Base-by-base conservation (phyloP, 2,113 vertebrate genomes). In the Xyrauchen texanus region DNA sequence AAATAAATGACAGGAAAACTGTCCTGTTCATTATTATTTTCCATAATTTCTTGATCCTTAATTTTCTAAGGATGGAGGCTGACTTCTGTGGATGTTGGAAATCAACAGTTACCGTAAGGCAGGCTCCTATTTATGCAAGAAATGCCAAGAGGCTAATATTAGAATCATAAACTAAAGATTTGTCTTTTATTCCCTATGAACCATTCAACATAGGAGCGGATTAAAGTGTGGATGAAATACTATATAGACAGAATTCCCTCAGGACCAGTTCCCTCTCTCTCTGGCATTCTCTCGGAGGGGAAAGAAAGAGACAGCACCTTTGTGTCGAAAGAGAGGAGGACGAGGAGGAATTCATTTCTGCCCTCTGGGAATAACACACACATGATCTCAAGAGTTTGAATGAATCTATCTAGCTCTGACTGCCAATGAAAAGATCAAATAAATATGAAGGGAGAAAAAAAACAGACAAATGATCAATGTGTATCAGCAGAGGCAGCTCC, bases 211-310 rank as follows among this genome's bases (percentile, higher is more conserved):
- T 92, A 93, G 93, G 92, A 88, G 89, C 89, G 92, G 91, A 93
- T 94, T 94, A 92, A 93, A 93, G 92, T 84, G 90, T 66, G 90
- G 90, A 93, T 92, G 92, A 93, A 93, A 92, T 91, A 90, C 90
- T 91, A 93, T 91, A 92, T 90, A 92, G 92, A 87, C 91, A 89
- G 87, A 88, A 93, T 92, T 88, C 92, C 93, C 93, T 90, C 89
- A 87, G 93, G 93, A 92, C 86, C 85, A 88, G 88, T 90, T 90
- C 88, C 90, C 88, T 87, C 92, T 92, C 92, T 72, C 21, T 71
- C 77, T 86, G 21, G 82, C 90, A 84, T 90, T 88, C 90, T 91
- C 89, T 89, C 86, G 87, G 82, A 89, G 68, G 85, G 83, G 88
- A 87, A 86, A 77, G 84, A 86, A 81, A 77, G 83, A 74, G 77